Evolutionary conservation across 2,113 vertebrate species (phyloP), one percentile per base, ranked within the genome.

Genomic region (Stigmatopora nigra): DNA sequence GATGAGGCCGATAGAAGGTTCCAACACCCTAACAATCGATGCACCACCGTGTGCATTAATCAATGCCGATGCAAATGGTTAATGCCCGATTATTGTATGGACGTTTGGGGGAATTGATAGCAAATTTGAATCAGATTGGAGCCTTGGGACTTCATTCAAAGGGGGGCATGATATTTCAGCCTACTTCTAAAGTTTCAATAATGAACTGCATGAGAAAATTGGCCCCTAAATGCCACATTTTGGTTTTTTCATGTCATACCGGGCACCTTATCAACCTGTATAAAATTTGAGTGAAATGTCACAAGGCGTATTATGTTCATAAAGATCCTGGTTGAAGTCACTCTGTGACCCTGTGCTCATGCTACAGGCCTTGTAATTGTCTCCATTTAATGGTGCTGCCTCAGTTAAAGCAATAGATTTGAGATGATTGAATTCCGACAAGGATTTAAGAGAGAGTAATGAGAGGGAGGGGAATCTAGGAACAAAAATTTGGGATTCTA

Each of bases 1-100:
- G 74, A 87, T 87, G 83, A 20, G 73, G 75, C 75, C 80, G 63
- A 74, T 76, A 72, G 76, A 71, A 80, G 76, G 78, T 68, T 68
- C 63, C 63, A 41, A 51, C 35, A 1, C 11, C 71, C 70, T 73
- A 75, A 68, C 63, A 81, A 73, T 72, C 65, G 73, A 80, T 68
- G 38, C 75, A 56, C 74, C 66, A 63, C 70, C 44, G 72, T 57
- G 57, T 6, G 15, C 57, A 38, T 78, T 52, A 78, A 80, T 84
- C 45, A 67, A 71, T 52, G 58, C 20, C 46, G 60, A 65, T 63
- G 61, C 65, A 62, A 68, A 75, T 65, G 67, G 52, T 57, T 77
- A 38, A 65, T 75, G 63, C 60, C 48, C 72, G 69, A 77, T 77
- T 31, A 71, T 35, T 16, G 41, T 44, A 62, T 61, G 3, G 16